Evolutionary conservation across 2,113 vertebrate species (phyloP).

Genomic region (Noctilio leporinus): DNA sequence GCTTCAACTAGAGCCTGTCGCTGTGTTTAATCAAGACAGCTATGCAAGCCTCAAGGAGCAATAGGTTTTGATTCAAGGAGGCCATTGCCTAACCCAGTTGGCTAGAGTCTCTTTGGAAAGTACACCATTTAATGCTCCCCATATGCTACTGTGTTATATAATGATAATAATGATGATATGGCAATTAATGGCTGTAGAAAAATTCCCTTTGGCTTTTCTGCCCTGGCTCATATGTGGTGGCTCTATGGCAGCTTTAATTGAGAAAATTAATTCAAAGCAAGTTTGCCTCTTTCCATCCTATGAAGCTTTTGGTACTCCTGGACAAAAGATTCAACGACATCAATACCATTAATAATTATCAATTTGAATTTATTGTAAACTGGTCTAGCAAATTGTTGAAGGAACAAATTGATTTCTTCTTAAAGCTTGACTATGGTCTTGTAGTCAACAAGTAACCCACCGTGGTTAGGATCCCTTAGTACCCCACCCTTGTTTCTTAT

Average conservation of each 20-base stretch:
- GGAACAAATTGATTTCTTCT: background rate
- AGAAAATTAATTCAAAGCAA: background rate
- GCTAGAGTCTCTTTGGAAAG: constrained; percentile 23
- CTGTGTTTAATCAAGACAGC: constrained; percentile 61
- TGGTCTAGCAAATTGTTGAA: background rate
- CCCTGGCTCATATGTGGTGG: background rate
- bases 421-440: background rate
- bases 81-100: constrained; percentile 48
- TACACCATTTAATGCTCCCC: background rate
- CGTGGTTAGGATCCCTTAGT: background rate
- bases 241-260: background rate
- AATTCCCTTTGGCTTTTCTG: background rate
- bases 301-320: background rate
- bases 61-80: constrained; percentile 58
- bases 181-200: constrained; percentile 34
- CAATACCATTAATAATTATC: background rate
- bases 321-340: background rate
- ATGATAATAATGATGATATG: constrained; percentile 10
- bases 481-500: constrained; percentile 48
- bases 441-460: background rate
- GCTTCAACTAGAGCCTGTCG: constrained; percentile 33
- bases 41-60: constrained; percentile 33
- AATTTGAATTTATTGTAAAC: background rate
- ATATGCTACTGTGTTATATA: constrained; percentile 52
- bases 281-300: background rate